These are phyloP conservation scores for Caenorhabditis angaria DNA, from an alignment of 2,888 invertebrate genomes.

Conservation along the genomic window DNA sequence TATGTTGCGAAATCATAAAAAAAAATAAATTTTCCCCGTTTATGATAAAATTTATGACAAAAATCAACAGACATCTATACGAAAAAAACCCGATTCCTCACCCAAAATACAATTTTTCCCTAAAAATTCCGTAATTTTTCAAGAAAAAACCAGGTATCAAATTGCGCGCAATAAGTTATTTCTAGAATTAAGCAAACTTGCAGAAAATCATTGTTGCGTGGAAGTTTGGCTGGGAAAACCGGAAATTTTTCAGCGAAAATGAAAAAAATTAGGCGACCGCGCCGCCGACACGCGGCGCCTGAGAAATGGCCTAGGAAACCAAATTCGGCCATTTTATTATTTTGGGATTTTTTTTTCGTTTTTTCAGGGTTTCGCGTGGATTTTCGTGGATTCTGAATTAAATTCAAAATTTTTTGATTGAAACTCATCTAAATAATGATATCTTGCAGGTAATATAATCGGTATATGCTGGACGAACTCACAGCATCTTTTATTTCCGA, in stretches of 20 bases:
- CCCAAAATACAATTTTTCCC: too few relatives aligned
- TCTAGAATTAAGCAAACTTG: too few relatives aligned
- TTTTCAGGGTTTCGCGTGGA: not conserved
- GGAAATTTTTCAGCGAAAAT: not conserved
- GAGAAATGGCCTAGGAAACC: not conserved
- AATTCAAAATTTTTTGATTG: slow-evolving; percentile 5
- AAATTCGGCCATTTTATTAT: not conserved
- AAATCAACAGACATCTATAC: not conserved
- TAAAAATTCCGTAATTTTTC: too few relatives aligned
- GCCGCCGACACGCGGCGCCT: slow-evolving; percentile 1
- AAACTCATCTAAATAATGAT: too few relatives aligned
- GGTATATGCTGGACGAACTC: slow-evolving; percentile 50
- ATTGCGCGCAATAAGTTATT: too few relatives aligned
- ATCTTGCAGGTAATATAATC: not conserved
- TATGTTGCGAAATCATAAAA: not conserved
- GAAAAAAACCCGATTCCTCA: not conserved
- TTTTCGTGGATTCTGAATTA: not conserved
- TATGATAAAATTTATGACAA: not conserved
- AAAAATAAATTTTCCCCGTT: not conserved
- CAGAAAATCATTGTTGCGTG: not conserved
- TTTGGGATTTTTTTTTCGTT: slow-evolving; percentile 3
- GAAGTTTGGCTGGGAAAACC: slow-evolving; percentile 3
- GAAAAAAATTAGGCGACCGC: slow-evolving; percentile 5
- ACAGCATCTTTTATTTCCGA: slow-evolving; percentile 50
- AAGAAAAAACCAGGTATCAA: too few relatives aligned